Conservation (phyloP, 2,888 invertebrate species). For the Oscheius sp. region DNA sequence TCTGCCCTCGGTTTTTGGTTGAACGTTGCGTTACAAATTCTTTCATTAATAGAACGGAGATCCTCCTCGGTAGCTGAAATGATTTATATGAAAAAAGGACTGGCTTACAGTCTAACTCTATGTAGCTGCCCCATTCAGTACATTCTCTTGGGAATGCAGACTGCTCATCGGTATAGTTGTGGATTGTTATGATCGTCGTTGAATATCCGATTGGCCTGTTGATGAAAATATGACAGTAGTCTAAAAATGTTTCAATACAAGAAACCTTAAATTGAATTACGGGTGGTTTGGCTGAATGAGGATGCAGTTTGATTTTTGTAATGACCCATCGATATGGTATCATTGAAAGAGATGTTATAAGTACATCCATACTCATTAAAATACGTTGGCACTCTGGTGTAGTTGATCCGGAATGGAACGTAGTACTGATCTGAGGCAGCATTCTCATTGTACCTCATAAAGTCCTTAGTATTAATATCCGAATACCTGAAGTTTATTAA, state of each 20-base stretch:
- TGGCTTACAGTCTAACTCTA: slow-evolving; percentile 29
- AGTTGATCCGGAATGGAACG: slow-evolving; percentile 41
- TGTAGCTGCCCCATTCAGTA: slow-evolving; percentile 29
- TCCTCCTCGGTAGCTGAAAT: slow-evolving; percentile 5
- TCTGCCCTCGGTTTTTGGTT: too few relatives aligned
- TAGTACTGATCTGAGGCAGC: slow-evolving; percentile 27
- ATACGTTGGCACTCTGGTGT: slow-evolving; percentile 25
- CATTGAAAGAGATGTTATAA: slow-evolving; percentile 2
- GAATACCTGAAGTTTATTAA: slow-evolving; percentile 29
- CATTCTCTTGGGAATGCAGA: slow-evolving; percentile 7
- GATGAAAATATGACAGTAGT: slow-evolving; percentile 29
- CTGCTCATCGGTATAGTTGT: slow-evolving; percentile 28
- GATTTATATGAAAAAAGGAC: not conserved
- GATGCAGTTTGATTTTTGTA: not conserved
- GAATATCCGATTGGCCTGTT: slow-evolving; percentile 23
- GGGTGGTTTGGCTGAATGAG: not conserved
- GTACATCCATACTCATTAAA: slow-evolving; percentile 18
- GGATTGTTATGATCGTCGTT: slow-evolving; percentile 27
- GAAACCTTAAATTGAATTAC: not conserved
- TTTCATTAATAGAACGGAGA: slow-evolving; percentile 20
- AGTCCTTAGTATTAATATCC: slow-evolving; percentile 33
- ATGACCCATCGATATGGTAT: not conserved
- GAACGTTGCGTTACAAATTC: slow-evolving; percentile 46
- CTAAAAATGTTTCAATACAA: slow-evolving; percentile 23
- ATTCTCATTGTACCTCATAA: not conserved